Evolutionary conservation across 2,113 vertebrate genomes (phyloP).

Genomic region (Perca schrenkii): DNA sequence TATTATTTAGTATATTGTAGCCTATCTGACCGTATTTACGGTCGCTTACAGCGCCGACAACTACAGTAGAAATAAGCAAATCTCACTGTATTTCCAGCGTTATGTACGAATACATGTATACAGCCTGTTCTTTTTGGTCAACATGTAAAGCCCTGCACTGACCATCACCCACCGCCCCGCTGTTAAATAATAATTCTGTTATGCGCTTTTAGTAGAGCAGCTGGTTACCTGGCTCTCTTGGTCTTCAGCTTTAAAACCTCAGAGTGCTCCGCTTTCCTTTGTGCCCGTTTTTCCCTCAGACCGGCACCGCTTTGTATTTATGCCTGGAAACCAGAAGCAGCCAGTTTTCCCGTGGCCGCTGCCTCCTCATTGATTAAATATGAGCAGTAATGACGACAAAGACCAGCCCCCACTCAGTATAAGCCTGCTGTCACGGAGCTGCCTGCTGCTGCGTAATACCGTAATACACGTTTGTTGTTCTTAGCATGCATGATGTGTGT

Average conservation of each 20-base stretch:
- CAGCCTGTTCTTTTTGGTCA: not conserved
- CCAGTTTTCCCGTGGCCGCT: slow-evolving; percentile 82
- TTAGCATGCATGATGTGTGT: too few relatives aligned
- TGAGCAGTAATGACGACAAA: slow-evolving; percentile 66
- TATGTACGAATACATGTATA: not conserved
- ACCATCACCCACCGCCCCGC: slow-evolving; percentile 11
- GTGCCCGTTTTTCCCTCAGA: slow-evolving; percentile 69
- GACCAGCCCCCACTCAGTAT: slow-evolving; percentile 44
- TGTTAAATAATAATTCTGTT: not conserved
- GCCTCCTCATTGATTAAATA: slow-evolving; percentile 81
- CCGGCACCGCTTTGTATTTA: slow-evolving; percentile 84
- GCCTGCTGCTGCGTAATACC: not conserved
- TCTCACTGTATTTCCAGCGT: slow-evolving; percentile 16
- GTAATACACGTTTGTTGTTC: too few relatives aligned
- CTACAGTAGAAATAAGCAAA: not conserved
- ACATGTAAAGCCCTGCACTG: slow-evolving; percentile 16
- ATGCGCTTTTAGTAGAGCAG: not conserved
- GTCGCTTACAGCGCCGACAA: not conserved
- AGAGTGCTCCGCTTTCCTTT: slow-evolving; percentile 70
- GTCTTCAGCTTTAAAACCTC: slow-evolving; percentile 78
- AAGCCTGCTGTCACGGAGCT: slow-evolving; percentile 13
- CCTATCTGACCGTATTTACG: not conserved
- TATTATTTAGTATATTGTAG: not conserved
- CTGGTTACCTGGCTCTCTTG: slow-evolving; percentile 82
- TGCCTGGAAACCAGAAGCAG: slow-evolving; percentile 88